These are phyloP conservation scores for Potamilus streckersoni DNA, from an alignment of 1,140 invertebrate species.

Conservation along the genomic window DNA sequence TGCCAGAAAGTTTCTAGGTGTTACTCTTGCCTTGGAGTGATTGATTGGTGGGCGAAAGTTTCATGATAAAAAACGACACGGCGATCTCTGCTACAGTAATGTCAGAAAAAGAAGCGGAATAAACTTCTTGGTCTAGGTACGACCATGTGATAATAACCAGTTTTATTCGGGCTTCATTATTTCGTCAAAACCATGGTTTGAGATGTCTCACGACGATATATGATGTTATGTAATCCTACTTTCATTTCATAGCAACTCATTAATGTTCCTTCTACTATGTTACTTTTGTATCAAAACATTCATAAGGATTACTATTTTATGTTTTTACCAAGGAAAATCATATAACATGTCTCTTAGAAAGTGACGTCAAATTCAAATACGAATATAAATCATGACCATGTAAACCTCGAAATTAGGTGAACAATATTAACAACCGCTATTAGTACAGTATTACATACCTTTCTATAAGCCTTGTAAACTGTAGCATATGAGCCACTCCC, in stretches of 20 bases:
- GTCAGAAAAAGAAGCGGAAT: no score
- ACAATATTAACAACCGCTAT: background rate
- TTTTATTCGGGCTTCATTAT: no score
- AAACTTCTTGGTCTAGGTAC: no score
- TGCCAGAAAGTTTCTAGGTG: no score
- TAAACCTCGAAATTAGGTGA: background rate
- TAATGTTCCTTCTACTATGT: background rate
- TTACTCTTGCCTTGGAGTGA: no score
- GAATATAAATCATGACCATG: background rate
- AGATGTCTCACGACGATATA: no score
- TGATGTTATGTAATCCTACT: background rate
- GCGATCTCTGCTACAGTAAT: no score
- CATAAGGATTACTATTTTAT: background rate
- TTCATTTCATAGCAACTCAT: background rate
- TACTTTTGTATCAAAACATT: background rate
- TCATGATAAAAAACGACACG: no score
- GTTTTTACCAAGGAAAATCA: no score
- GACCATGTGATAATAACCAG: no score
- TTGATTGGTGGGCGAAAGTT: no score
- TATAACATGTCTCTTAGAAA: background rate
- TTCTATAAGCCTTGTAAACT: slow-evolving; percentile 86
- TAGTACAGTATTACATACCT: slow-evolving; percentile 71
- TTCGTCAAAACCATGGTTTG: no score
- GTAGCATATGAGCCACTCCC: slow-evolving; percentile 89
- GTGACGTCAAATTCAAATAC: background rate